Percentiles rank a stretch among this genome's conserved stretches.
Conservation (phyloP, 2,797 vertebrate species). For the Peromyscus nudipes region DNA sequence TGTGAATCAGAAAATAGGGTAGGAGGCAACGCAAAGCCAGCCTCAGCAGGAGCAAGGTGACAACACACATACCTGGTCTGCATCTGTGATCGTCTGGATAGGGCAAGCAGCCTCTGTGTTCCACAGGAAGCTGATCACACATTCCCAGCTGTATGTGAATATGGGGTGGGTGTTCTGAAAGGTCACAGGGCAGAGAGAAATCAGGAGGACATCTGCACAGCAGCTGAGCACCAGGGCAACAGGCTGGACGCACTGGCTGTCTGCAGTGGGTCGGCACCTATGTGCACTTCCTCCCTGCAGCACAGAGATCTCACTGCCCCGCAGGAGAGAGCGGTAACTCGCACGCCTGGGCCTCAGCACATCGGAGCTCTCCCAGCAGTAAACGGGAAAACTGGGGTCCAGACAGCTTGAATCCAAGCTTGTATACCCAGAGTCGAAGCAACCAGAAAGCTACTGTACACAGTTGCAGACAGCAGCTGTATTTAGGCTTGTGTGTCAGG, state of each 20-base stretch:
- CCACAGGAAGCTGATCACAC: constrained; percentile 94
- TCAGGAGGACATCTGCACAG: neutral
- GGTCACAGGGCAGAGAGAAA: constrained; percentile 41
- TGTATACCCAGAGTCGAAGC: neutral
- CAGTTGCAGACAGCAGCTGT: rapidly evolving
- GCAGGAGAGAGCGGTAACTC: rapidly evolving
- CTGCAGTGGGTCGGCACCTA: rapidly evolving
- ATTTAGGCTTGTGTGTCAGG: rapidly evolving
- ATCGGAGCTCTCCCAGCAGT: neutral
- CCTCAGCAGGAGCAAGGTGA: rapidly evolving
- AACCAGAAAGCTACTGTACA: neutral
- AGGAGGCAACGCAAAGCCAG: neutral
- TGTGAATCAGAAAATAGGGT: neutral
- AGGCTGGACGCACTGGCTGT: no score
- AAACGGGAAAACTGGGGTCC: neutral
- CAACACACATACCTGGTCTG: constrained; percentile 89
- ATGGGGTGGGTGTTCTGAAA: constrained; percentile 91
- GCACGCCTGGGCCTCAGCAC: rapidly evolving
- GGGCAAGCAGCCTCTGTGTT: constrained; percentile 96
- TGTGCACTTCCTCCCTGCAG: rapidly evolving
- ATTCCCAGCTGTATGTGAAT: constrained; percentile 93
- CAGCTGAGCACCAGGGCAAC: rapidly evolving
- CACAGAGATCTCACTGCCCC: neutral
- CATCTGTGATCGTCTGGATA: constrained; percentile 88
- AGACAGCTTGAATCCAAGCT: neutral